Percentiles rank a stretch among this genome's conserved stretches.
phyloP scores from a whole-genome alignment of 2,113 vertebrate species.

The Cheilinus undulatus region DNA sequence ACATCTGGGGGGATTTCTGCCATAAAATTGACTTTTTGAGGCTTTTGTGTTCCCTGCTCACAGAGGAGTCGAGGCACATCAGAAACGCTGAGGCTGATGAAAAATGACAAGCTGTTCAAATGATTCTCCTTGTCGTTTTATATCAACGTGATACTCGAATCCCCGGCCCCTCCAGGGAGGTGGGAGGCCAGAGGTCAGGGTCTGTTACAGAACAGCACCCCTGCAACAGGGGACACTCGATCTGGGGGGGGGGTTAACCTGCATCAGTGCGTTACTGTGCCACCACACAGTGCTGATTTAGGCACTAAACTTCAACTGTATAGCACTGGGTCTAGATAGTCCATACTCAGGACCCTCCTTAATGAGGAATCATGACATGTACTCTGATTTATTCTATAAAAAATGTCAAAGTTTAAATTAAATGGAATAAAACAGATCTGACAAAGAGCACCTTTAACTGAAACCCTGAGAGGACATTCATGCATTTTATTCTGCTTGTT shows the following conservation, averaged over 20 bases:
- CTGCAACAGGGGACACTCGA: constrained; percentile 22
- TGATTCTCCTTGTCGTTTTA: constrained; percentile 66
- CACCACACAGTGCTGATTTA: constrained; percentile 20
- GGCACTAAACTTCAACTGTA: too few species aligned
- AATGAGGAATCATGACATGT: too few species aligned
- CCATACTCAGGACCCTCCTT: too few species aligned
- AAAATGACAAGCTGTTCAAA: constrained; percentile 67
- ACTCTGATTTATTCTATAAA: too few species aligned
- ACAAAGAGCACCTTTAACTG: too few species aligned
- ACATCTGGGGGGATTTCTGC: neutral
- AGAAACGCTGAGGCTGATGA: constrained; percentile 47
- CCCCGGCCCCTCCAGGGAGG: constrained; percentile 28
- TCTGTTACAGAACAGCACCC: constrained; percentile 47
- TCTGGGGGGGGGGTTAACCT: constrained; percentile 15
- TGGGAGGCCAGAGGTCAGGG: constrained; percentile 59
- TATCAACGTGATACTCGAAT: constrained; percentile 43
- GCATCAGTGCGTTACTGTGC: neutral
- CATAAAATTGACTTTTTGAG: constrained; percentile 16
- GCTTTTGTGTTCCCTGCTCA: constrained; percentile 21
- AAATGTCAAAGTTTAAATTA: too few species aligned
- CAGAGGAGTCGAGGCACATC: constrained; percentile 44
- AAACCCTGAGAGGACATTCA: too few species aligned
- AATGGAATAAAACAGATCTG: too few species aligned
- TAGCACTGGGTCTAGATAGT: too few species aligned
- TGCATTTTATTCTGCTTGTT: too few species aligned